These are phyloP conservation scores for Balanococcus diminutus DNA, from an alignment of 2,888 invertebrate genomes.

Conservation along the genomic window DNA sequence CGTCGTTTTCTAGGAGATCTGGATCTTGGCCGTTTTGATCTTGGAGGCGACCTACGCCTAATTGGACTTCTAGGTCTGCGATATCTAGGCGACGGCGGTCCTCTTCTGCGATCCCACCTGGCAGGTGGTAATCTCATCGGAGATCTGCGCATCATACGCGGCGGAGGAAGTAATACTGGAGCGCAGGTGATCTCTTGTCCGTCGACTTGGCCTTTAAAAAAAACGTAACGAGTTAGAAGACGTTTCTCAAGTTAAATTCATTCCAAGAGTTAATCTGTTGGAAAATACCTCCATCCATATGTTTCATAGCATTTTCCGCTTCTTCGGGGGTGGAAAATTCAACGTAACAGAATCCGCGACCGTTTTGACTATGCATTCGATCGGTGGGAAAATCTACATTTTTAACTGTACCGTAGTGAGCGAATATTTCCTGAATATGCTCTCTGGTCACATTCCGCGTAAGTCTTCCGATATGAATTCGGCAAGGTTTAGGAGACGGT, in stretches of 20 bases:
- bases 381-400: conserved; percentile 89
- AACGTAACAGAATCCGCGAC: conserved; percentile 93
- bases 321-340: conserved; percentile 93
- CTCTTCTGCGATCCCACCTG: conserved; percentile 64
- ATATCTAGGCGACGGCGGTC: conserved; percentile 63
- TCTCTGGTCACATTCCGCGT: conserved; percentile 92
- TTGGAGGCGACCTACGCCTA: conserved; percentile 64
- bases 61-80: conserved; percentile 63
- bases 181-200: conserved; percentile 92
- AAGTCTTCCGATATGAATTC: conserved; percentile 91
- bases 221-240: neutral
- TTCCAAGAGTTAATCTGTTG: neutral
- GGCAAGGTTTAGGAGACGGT: conserved; percentile 87
- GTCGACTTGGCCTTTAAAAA: conserved; percentile 80
- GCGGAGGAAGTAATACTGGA: conserved; percentile 80
- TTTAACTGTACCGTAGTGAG: conserved; percentile 85
- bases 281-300: conserved; percentile 92
- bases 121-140: conserved; percentile 62
- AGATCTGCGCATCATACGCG: conserved; percentile 56
- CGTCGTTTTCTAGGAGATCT: conserved; percentile 67
- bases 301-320: conserved; percentile 98
- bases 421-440: conserved; percentile 88
- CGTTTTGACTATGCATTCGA: conserved; percentile 83
- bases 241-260: neutral
- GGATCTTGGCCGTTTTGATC: conserved; percentile 58